Base-by-base conservation (phyloP, 2,797 vertebrate species). In the Thripadectes ignobilis region DNA sequence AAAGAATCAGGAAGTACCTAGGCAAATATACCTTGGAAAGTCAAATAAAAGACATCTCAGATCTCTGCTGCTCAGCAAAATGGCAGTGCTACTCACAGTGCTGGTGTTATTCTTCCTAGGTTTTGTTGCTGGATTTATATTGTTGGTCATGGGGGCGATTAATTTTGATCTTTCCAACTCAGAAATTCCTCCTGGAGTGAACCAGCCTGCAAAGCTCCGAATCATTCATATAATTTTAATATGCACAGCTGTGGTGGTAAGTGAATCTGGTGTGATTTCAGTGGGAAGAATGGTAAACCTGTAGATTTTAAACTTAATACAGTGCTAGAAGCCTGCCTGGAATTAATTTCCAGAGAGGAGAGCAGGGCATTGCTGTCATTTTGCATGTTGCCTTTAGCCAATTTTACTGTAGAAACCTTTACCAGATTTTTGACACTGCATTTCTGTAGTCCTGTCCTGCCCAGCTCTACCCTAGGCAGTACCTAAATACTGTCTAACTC, bases 111-210 rank as follows among this genome's bases (percentile, higher is more conserved):
- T 92, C 49, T n/a, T 90, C 17, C 93, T 72, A 24, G 91, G 65
- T 39, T 79, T 96, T 39, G 30, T 97, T 20, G 94, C 86, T 34
- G 88, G 86, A 58, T 77, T 87, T 75, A 59, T 97, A 41, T 75
- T 98, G 45, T 49, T 98, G 78, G 80, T 98, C 92, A 96, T 98
- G 96, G 98, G 98, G 32, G 96, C 98, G 81, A 96, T 98, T 90
- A 98, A 98, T 93, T 98, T 98, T 15, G 97, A 98, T 92, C 66
- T 98, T 94, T 98, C 98, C 96, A 98, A 99, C 95, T 97, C 98
- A 20, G 97, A 98, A 85, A 97, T 99, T 95, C 98, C 98, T 93
- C 91, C 62, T n/a, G 98, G 98, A 93, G 94, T 98, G 88, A 95
- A 95, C 51, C 97, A 97, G 85, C 96, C 97, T 18, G 51, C 95